phyloP scores from a whole-genome alignment of 1,140 invertebrate species.

The Brachionus koreanus region DNA sequence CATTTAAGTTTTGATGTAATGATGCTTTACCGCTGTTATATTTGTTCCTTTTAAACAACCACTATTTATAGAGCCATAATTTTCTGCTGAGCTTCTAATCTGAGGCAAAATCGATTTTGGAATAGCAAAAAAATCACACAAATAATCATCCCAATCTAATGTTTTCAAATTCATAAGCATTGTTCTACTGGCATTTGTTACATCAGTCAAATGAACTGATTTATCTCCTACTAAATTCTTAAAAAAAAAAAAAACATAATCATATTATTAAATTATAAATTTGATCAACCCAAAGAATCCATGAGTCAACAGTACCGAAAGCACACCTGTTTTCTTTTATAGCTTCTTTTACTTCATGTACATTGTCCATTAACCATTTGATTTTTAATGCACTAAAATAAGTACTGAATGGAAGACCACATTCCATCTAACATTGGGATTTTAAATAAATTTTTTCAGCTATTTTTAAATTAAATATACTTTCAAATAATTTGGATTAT shows the following conservation, averaged over 20 bases:
- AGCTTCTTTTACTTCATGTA: slow-evolving; percentile 73
- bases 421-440: slow-evolving; percentile 50
- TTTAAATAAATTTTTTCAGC: too few relatives aligned
- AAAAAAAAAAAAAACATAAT: slow-evolving; percentile 47
- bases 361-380: slow-evolving; percentile 86
- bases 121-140: slow-evolving; percentile 83
- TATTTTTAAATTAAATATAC: too few relatives aligned
- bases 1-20: not conserved
- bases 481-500: slow-evolving; percentile 35
- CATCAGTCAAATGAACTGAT: slow-evolving; percentile 86
- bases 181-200: slow-evolving; percentile 91
- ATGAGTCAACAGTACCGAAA: slow-evolving; percentile 90
- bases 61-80: slow-evolving; percentile 69
- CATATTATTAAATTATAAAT: not conserved
- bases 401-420: slow-evolving; percentile 87
- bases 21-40: slow-evolving; percentile 69
- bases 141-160: slow-evolving; percentile 77
- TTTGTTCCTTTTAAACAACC: slow-evolving; percentile 73
- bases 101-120: slow-evolving; percentile 77
- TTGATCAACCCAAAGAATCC: slow-evolving; percentile 81
- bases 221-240: slow-evolving; percentile 79
- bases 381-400: slow-evolving; percentile 89
- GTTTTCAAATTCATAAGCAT: slow-evolving; percentile 88
- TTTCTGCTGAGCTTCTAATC: slow-evolving; percentile 83
- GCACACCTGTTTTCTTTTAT: slow-evolving; percentile 71